Evolutionary conservation across 2,797 vertebrate genomes (phyloP).

Genomic region (Bovichtus variegatus): DNA sequence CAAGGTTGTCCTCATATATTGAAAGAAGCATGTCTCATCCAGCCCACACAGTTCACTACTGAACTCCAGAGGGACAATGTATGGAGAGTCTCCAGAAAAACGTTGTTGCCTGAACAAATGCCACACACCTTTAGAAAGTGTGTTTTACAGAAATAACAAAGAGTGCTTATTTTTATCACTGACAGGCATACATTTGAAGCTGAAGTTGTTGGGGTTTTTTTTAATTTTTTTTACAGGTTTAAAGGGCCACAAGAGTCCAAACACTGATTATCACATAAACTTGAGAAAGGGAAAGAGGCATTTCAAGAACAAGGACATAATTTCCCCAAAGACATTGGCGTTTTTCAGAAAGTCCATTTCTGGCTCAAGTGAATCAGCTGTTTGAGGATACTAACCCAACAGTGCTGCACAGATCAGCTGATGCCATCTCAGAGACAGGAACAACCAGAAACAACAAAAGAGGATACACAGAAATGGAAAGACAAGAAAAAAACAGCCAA

Average conservation of each 20-base stretch:
- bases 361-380: conserved; percentile 26
- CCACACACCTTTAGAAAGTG: conserved; percentile 26
- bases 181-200: not conserved
- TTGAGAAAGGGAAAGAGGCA: conserved; percentile 1
- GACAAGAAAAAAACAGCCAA: not conserved
- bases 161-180: conserved; percentile 8
- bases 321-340: conserved; percentile 15
- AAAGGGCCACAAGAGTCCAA: conserved; percentile 15
- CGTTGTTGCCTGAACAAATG: conserved; percentile 29
- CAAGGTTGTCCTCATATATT: conserved; percentile 55
- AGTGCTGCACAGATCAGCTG: conserved; percentile 31
- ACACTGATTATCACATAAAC: conserved; percentile 34
- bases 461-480: not conserved
- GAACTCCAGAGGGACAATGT: conserved; percentile 42
- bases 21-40: conserved; percentile 46
- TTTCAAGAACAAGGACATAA: conserved; percentile 17
- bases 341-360: conserved; percentile 41
- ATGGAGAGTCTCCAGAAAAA: conserved; percentile 39
- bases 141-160: not conserved
- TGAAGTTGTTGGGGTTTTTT: not conserved
- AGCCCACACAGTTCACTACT: conserved; percentile 45
- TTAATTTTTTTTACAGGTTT: conserved; percentile 9
- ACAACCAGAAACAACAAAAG: conserved; percentile 29
- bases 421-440: conserved; percentile 32
- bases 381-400: conserved; percentile 41